These are phyloP conservation scores for Pterocles burchelli DNA, from an alignment of 2,113 vertebrate genomes.

Conservation along the genomic window DNA sequence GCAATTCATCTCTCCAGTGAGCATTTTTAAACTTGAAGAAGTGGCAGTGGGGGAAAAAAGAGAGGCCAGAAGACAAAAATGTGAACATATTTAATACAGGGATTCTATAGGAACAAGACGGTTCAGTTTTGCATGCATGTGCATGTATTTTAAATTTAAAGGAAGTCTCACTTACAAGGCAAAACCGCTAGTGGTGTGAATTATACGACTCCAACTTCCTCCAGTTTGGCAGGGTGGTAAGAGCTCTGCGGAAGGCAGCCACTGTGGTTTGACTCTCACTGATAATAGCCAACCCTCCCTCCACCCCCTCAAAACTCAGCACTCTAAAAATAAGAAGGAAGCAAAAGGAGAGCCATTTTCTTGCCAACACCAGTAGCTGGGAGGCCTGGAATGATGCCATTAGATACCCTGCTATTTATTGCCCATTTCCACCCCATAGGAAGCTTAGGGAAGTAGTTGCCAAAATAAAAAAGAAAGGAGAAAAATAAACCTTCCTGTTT, in stretches of 20 bases:
- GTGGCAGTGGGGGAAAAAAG: neutral
- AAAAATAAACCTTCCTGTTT: constrained; percentile 70
- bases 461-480: constrained; percentile 50
- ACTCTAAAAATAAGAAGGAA: constrained; percentile 79
- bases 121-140: neutral
- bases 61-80: neutral
- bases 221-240: constrained; percentile 56
- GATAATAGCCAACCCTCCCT: constrained; percentile 83
- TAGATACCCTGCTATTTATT: constrained; percentile 84
- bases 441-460: constrained; percentile 73
- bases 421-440: constrained; percentile 77
- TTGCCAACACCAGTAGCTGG: constrained; percentile 76
- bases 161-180: constrained; percentile 71
- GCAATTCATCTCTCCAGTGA: constrained; percentile 20
- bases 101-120: neutral
- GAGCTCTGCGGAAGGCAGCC: constrained; percentile 70
- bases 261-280: constrained; percentile 85
- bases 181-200: constrained; percentile 67
- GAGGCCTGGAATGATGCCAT: constrained; percentile 75
- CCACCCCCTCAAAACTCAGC: constrained; percentile 73
- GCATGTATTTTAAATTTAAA: constrained; percentile 43
- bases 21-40: constrained; percentile 25
- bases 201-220: constrained; percentile 69
- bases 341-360: constrained; percentile 74
- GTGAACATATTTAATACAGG: neutral